Evolutionary conservation across 2,888 invertebrate species (phyloP).

Genomic region (Subacronicta megacephala): DNA sequence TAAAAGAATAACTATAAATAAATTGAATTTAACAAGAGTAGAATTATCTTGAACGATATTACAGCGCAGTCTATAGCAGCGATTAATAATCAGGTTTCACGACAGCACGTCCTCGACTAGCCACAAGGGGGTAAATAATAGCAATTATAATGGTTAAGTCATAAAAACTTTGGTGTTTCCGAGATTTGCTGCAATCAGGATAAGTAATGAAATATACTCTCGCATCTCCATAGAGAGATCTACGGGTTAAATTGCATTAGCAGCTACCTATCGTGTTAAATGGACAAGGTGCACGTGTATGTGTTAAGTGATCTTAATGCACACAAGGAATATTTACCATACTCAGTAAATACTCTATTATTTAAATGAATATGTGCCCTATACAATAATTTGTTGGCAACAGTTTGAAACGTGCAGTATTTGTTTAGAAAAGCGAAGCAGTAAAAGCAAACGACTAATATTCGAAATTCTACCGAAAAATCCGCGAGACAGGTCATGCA

Average conservation of each 20-base stretch:
- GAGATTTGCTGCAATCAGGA: slow-evolving; percentile 27
- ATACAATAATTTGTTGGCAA: too few species aligned
- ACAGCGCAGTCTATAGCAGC: slow-evolving; percentile 8
- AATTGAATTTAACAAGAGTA: too few species aligned
- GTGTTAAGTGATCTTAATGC: neutral
- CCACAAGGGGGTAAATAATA: slow-evolving; percentile 28
- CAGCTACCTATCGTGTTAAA: slow-evolving; percentile 12
- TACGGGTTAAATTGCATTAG: slow-evolving; percentile 25
- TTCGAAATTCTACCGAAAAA: too few species aligned
- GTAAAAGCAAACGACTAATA: too few species aligned
- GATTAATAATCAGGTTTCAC: slow-evolving; percentile 27
- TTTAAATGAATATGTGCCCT: too few species aligned
- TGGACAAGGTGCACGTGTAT: neutral
- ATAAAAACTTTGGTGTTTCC: slow-evolving; percentile 49
- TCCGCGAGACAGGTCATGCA: too few species aligned
- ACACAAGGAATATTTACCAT: neutral
- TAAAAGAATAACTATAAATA: too few species aligned
- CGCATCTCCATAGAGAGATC: slow-evolving; percentile 17
- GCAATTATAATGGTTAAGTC: slow-evolving; percentile 53
- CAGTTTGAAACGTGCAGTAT: too few species aligned
- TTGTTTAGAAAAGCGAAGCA: too few species aligned
- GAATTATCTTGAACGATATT: slow-evolving; percentile 4
- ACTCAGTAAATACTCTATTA: too few species aligned
- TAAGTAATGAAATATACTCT: slow-evolving; percentile 33
- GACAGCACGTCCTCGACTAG: slow-evolving; percentile 43